phyloP scores from a whole-genome alignment of 2,888 invertebrate genomes.

The Callyntrura sp. region DNA sequence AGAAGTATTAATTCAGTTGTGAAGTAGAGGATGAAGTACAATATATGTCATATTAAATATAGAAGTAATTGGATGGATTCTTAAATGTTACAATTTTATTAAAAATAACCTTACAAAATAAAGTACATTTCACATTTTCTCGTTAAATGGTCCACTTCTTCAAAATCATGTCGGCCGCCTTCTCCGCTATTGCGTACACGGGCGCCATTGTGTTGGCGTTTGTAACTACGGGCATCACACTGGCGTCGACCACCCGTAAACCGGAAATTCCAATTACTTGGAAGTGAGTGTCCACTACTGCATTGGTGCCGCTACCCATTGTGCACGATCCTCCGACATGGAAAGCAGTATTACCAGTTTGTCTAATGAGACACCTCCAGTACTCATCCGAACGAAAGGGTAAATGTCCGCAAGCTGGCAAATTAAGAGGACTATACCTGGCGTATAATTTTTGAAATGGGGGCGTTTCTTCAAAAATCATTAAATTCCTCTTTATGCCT shows the following conservation, averaged over 20 bases:
- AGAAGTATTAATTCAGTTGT: too few relatives aligned
- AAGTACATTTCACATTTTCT: too few relatives aligned
- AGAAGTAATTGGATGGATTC: too few relatives aligned
- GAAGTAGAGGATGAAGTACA: too few relatives aligned
- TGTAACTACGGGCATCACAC: neutral
- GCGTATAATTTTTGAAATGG: neutral
- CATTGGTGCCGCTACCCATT: constrained; percentile 36
- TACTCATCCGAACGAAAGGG: neutral
- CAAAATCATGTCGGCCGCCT: constrained; percentile 1
- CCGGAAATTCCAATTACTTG: too few relatives aligned
- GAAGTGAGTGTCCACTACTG: too few relatives aligned
- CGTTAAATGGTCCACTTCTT: too few relatives aligned
- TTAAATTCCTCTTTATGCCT: neutral
- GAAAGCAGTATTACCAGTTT: neutral
- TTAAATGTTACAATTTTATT: too few relatives aligned
- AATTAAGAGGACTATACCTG: neutral
- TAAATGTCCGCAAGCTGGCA: neutral
- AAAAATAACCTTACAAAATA: too few relatives aligned
- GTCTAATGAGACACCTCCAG: neutral
- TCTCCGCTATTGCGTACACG: constrained; percentile 6
- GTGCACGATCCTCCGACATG: constrained; percentile 44
- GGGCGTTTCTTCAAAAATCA: neutral
- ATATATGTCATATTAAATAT: too few relatives aligned
- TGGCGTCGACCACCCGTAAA: neutral
- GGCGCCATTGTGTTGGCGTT: neutral